phyloP scores from a whole-genome alignment of 2,113 vertebrate species.

The Lipotes vexillifer region DNA sequence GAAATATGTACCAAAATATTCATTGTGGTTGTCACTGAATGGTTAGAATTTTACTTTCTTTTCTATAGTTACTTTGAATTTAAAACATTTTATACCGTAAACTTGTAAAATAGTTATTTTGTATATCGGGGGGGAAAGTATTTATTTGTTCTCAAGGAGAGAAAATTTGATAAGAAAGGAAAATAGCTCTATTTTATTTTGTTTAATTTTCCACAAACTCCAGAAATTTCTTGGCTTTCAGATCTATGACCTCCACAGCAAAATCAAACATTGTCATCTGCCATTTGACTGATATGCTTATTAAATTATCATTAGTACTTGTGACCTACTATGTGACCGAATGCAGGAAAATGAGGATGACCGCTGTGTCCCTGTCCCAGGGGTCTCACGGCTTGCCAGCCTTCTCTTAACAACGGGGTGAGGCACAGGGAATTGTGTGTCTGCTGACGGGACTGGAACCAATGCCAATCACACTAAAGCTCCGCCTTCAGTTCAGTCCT shows the following conservation, averaged over 20 bases:
- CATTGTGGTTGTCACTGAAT: background rate
- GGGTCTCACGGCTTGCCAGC: background rate
- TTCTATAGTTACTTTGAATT: background rate
- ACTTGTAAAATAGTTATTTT: background rate
- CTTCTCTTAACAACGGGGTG: background rate
- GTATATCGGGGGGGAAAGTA: background rate
- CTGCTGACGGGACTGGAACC: background rate
- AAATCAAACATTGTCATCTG: constrained; percentile 25
- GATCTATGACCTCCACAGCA: background rate
- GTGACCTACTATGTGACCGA: background rate
- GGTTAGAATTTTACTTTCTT: background rate
- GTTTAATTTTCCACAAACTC: background rate
- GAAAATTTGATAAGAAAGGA: background rate
- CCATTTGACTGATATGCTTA: background rate
- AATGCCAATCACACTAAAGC: background rate
- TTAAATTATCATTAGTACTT: constrained; percentile 41
- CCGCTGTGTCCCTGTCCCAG: accelerated
- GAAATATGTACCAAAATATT: background rate
- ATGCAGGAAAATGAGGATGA: background rate
- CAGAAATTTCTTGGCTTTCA: background rate
- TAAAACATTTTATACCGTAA: background rate
- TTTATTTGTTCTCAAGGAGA: background rate
- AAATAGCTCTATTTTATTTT: background rate
- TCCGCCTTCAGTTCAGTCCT: background rate
- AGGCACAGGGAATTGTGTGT: background rate